Percentiles rank a stretch among this genome's conserved stretches.
Conservation (phyloP, 2,888 invertebrate genomes). For the Myathropa florea region DNA sequence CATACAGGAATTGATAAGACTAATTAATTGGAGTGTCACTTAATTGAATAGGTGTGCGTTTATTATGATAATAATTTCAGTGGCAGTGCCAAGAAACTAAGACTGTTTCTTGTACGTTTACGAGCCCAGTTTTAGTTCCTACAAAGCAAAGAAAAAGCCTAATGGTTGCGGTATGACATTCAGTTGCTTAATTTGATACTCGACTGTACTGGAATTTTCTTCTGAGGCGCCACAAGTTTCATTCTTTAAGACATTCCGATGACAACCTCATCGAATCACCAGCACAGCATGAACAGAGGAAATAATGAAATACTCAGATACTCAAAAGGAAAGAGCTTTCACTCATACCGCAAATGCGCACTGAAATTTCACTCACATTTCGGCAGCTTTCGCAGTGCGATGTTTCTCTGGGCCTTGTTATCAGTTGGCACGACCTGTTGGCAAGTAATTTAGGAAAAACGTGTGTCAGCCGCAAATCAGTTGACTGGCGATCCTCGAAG, state of each 20-base stretch:
- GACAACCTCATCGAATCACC: not conserved
- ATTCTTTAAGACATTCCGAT: not conserved
- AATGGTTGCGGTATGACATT: too few relatives aligned
- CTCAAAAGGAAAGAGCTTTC: constrained; percentile 30
- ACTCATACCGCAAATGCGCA: constrained; percentile 50
- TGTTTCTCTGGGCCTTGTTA: constrained; percentile 37
- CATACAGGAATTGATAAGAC: too few relatives aligned
- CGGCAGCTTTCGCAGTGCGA: constrained; percentile 32
- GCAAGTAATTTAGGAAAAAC: constrained; percentile 47
- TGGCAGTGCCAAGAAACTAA: too few relatives aligned
- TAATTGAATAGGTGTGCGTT: too few relatives aligned
- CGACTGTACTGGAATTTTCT: not conserved
- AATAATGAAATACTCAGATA: not conserved
- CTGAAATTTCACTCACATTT: constrained; percentile 25
- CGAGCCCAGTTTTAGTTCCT: too few relatives aligned
- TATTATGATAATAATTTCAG: too few relatives aligned
- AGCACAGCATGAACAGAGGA: not conserved
- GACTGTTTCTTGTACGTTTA: too few relatives aligned
- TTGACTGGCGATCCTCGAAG: constrained; percentile 53
- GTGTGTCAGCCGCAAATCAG: constrained; percentile 45
- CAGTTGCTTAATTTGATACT: not conserved
- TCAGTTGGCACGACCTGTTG: constrained; percentile 66
- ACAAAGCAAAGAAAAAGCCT: too few relatives aligned
- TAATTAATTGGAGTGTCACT: too few relatives aligned
- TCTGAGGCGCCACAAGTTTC: not conserved